These are phyloP conservation scores for Drosophila serrata DNA, from an alignment of 1,140 invertebrate genomes.

Conservation along the genomic window DNA sequence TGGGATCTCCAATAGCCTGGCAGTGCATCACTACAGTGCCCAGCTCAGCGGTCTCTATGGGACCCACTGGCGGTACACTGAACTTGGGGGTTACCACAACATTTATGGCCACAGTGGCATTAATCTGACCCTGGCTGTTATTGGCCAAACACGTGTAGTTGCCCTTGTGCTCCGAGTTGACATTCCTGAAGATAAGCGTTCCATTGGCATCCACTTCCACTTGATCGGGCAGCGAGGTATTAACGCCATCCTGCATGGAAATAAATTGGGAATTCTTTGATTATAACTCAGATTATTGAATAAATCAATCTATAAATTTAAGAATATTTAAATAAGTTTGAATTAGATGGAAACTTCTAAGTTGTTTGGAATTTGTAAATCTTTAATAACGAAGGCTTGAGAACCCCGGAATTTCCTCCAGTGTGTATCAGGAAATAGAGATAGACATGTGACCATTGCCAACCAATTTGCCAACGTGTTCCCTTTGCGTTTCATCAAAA, in stretches of 20 bases:
- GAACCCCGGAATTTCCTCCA: not conserved
- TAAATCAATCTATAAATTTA: not conserved
- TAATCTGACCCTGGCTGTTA: slow-evolving; percentile 93
- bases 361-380: not conserved
- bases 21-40: slow-evolving; percentile 93
- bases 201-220: slow-evolving; percentile 92
- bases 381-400: too few species aligned
- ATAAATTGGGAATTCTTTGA: not conserved
- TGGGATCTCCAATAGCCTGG: slow-evolving; percentile 93
- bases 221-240: slow-evolving; percentile 89
- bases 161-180: slow-evolving; percentile 91
- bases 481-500: slow-evolving; percentile 69
- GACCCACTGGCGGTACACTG: slow-evolving; percentile 90
- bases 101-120: slow-evolving; percentile 93
- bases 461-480: slow-evolving; percentile 61
- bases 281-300: not conserved
- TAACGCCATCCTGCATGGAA: slow-evolving; percentile 84
- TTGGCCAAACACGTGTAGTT: slow-evolving; percentile 92
- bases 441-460: slow-evolving; percentile 46
- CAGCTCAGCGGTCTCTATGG: slow-evolving; percentile 92
- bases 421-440: slow-evolving; percentile 2
- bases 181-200: slow-evolving; percentile 93
- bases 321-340: not conserved
- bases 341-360: not conserved
- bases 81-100: slow-evolving; percentile 95